Evolutionary conservation across 1,140 invertebrate genomes (phyloP), one percentile per base, ranked within the genome.

Genomic region (Rhagoletis pomonella): DNA sequence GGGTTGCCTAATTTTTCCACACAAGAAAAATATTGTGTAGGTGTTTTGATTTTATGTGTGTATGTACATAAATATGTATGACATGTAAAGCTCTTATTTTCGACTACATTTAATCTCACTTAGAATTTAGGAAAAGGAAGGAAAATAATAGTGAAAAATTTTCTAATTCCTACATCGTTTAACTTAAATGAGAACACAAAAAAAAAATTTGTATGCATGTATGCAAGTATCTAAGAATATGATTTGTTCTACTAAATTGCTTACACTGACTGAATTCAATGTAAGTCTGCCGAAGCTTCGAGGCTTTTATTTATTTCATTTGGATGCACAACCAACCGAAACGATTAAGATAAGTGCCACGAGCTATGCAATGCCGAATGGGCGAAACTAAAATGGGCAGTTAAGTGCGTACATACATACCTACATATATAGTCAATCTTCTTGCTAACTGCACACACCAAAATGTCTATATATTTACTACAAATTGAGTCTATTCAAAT

Each of bases 111-210:
- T 29, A 7, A 50, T 7, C 9, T 55, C 10, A 12, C n/a, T 73
- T 2, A 55, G 50, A 69, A 69, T 42, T 4, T 62, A 69, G 4
- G 9, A 39, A 12, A 55, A 50, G 19, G 50, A 81, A 2, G 17
- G 9, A 1, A 55, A 81, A 81, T 55, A 81, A 58, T 29, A 29
- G 29, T 81, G 73, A 81, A 17, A 5, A 81, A 81, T 81, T 81
- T 81, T 29, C 17, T 81, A 81, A 81, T 81, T 81, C 73, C 73
- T 81, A 42, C 47, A 29, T 19, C 14, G 2, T 67, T 5, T 29
- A 39, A 67, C 1, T 29, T n/a, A 12, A 44, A n/a, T 19, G 29
- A 29, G 29, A 29, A 29, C 29, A 39, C 5, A 50, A 47, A 77
- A 47, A 47, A 47, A n/a, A 42, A 29, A 6, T 69, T 9, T 67